phyloP scores from a whole-genome alignment of 30 jellyfish, hydroid and myxozoan genomes.

The Chironex yamaguchii region DNA sequence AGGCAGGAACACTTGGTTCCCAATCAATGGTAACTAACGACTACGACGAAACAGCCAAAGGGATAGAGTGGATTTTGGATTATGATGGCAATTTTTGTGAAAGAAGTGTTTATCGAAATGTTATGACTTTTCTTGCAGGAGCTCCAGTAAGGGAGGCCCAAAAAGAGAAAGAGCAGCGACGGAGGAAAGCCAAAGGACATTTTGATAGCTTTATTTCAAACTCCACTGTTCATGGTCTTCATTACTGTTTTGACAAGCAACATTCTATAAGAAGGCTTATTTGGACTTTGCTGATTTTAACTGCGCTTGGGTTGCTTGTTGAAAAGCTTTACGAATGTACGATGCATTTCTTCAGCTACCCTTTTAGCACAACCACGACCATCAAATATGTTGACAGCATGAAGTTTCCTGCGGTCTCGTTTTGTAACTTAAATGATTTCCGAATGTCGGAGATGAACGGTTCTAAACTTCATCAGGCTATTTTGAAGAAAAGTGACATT shows the following conservation, averaged over 20 bases:
- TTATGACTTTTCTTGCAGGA: conserved; percentile 71
- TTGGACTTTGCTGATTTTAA: conserved; percentile 80
- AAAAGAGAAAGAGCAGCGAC: conserved; percentile 22
- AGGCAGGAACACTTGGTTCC: neutral
- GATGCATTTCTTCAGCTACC: conserved; percentile 76
- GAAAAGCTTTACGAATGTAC: conserved; percentile 89
- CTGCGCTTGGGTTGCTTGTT: conserved; percentile 84
- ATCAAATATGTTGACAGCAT: conserved; percentile 68
- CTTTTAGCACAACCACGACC: conserved; percentile 92
- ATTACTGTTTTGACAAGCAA: conserved; percentile 78
- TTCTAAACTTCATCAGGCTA: conserved; percentile 68
- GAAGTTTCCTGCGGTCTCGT: conserved; percentile 91
- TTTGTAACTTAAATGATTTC: conserved; percentile 87
- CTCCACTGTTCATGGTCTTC: conserved; percentile 90
- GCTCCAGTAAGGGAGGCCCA: neutral
- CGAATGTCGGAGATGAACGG: conserved; percentile 76
- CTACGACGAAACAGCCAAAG: neutral
- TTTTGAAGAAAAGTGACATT: neutral
- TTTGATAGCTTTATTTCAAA: conserved; percentile 46
- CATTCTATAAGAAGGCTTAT: conserved; percentile 72
- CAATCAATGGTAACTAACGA: neutral
- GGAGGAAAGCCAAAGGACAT: conserved; percentile 37
- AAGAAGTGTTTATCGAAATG: conserved; percentile 59
- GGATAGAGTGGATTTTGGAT: conserved; percentile 67
- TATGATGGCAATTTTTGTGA: conserved; percentile 63